Evolutionary conservation across 2,888 invertebrate species (phyloP).

Genomic region (Dasypolia templi): DNA sequence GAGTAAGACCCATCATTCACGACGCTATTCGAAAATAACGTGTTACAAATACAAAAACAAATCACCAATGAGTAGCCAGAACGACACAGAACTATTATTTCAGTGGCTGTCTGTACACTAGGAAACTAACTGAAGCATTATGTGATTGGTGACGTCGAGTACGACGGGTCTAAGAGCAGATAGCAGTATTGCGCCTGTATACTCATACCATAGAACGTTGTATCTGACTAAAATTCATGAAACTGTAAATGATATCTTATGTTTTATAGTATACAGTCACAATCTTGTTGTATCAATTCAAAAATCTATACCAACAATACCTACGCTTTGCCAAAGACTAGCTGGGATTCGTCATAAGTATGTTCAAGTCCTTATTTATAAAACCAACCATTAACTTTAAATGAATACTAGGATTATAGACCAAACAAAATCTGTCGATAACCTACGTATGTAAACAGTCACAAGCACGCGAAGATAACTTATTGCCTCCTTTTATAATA

Average conservation of each 20-base stretch:
- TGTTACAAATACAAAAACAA: background rate
- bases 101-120: background rate
- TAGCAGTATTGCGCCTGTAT: background rate
- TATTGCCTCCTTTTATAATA: constrained; percentile 13
- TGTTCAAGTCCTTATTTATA: too few relatives aligned
- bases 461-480: too few relatives aligned
- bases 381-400: background rate
- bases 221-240: background rate
- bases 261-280: too few relatives aligned
- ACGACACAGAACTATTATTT: background rate
- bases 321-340: background rate
- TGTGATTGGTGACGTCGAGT: background rate
- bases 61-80: background rate
- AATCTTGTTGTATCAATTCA: too few relatives aligned
- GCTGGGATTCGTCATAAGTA: too few relatives aligned
- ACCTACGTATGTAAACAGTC: rapidly evolving
- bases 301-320: background rate
- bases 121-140: background rate
- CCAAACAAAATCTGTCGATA: background rate
- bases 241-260: too few relatives aligned
- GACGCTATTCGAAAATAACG: background rate
- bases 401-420: background rate
- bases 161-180: background rate
- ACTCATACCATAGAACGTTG: background rate
- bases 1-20: background rate